Evolutionary conservation across 2,888 invertebrate species (phyloP).

Genomic region (Mythimna lalbum): DNA sequence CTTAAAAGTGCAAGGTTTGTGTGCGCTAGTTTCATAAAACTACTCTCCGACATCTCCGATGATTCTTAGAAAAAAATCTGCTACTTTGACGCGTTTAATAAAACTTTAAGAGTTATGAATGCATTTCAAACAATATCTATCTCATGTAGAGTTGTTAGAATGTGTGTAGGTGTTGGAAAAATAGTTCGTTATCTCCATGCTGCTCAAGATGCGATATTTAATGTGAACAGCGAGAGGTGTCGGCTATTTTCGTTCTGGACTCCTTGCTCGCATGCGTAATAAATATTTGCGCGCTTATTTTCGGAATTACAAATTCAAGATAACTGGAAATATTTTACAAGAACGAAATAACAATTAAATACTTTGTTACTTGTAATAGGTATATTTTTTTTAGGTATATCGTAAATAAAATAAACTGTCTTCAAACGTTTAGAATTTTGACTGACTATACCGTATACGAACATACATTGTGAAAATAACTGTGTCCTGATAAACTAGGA

Average conservation of each 20-base stretch:
- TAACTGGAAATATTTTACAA: constrained; percentile 58
- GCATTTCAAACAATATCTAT: constrained; percentile 69
- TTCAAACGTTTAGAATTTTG: constrained; percentile 13
- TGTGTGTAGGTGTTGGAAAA: constrained; percentile 82
- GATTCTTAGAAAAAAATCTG: constrained; percentile 14
- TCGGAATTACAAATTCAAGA: constrained; percentile 72
- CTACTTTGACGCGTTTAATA: constrained; percentile 40
- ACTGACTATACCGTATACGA: not conserved
- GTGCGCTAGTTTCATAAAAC: constrained; percentile 51
- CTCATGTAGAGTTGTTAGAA: constrained; percentile 67
- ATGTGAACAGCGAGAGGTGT: constrained; percentile 80
- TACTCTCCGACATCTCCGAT: constrained; percentile 31
- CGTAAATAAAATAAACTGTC: constrained; percentile 1
- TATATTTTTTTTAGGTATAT: not conserved
- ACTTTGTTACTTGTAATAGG: constrained; percentile 11
- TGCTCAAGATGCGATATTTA: constrained; percentile 80
- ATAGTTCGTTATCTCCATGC: constrained; percentile 76
- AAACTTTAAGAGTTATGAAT: constrained; percentile 48
- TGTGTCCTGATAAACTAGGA: constrained; percentile 10
- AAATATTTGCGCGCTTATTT: constrained; percentile 83
- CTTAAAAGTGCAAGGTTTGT: constrained; percentile 57
- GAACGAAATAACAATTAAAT: constrained; percentile 11
- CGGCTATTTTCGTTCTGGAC: constrained; percentile 81
- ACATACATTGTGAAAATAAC: not conserved
- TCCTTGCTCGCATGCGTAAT: constrained; percentile 79